Evolutionary conservation across 1,140 invertebrate species (phyloP), one percentile per base, ranked within the genome.

Genomic region (Drosophila chauvacae): DNA sequence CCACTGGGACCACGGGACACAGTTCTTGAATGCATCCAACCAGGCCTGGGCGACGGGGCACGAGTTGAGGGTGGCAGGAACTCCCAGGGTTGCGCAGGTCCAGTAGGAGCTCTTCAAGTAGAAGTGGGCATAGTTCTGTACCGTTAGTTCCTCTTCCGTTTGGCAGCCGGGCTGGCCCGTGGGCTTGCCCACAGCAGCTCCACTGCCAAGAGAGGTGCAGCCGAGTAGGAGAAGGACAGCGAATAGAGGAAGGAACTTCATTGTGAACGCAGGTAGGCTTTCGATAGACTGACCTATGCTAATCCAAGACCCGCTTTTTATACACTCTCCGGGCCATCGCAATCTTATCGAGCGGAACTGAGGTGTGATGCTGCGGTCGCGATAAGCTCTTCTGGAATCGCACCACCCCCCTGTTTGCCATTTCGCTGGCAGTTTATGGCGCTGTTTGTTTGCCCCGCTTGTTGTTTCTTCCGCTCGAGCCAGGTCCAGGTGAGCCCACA

Each of bases 101-200:
- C 90, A 91, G 39, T 69, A 91, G 39, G 61, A 18, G n/a, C 47
- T 77, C 60, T 91, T 91, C 23, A 60, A 44, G 35, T 55, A 65
- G 30, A 80, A 90, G 45, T 91, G 78, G 6, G 69, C 58, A 60
- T 86, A 91, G 9, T 9, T 4, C 11, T 7, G n/a, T 20, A 66
- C 57, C 0, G 33, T 7, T 39, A 91, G 41, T 51, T 91, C 90
- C 48, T 71, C 57, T n/a, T 68, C 65, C 7, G 90, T 91, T 35
- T 72, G 76, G 45, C 90, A 91, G 0, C 86, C 85, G 0, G 90
- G 90, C n/a, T 87, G 85, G 10, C 90, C 90, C 11, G 64, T 87
- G 23, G 66, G 65, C 23, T 84, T 88, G 39, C 7, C 50, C 30
- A 58, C 71, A 50, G 66, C 14, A 16, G 48, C 62, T 9, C 53